Evolutionary conservation across 2,113 vertebrate species (phyloP).

Genomic region (Ochotona princeps): DNA sequence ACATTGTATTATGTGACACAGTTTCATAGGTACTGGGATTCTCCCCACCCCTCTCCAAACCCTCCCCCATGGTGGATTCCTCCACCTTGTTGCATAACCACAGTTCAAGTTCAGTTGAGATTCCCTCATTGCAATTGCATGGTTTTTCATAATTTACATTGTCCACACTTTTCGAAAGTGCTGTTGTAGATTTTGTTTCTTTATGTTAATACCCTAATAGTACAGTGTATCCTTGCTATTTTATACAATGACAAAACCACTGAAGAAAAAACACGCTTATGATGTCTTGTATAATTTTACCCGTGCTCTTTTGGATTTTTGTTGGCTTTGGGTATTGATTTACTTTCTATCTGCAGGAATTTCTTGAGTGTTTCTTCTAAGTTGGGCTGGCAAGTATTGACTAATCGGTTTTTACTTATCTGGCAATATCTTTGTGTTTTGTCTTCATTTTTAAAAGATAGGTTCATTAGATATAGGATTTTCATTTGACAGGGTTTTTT

Average conservation of each 20-base stretch:
- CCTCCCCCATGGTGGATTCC: too few relatives aligned
- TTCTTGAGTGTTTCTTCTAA: constrained; percentile 1
- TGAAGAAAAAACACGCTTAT: neutral
- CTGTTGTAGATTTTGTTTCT: neutral
- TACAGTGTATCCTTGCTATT: neutral
- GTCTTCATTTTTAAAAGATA: neutral
- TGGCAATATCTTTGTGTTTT: constrained; percentile 28
- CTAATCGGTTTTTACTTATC: neutral
- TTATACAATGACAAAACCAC: neutral
- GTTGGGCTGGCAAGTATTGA: neutral
- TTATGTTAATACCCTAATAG: neutral
- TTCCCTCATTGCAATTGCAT: too few relatives aligned
- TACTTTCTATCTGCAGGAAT: neutral
- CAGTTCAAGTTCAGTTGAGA: too few relatives aligned
- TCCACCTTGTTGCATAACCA: too few relatives aligned
- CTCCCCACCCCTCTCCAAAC: too few relatives aligned
- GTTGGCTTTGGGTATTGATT: neutral
- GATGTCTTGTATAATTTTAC: neutral
- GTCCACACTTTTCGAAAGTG: neutral
- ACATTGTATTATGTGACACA: too few relatives aligned
- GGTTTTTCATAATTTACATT: too few relatives aligned
- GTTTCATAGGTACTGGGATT: too few relatives aligned
- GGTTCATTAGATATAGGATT: neutral
- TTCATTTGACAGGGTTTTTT: neutral
- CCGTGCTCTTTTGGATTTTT: neutral